phyloP scores from a whole-genome alignment of 1,140 invertebrate genomes.

The Lepeophtheirus salmonis region DNA sequence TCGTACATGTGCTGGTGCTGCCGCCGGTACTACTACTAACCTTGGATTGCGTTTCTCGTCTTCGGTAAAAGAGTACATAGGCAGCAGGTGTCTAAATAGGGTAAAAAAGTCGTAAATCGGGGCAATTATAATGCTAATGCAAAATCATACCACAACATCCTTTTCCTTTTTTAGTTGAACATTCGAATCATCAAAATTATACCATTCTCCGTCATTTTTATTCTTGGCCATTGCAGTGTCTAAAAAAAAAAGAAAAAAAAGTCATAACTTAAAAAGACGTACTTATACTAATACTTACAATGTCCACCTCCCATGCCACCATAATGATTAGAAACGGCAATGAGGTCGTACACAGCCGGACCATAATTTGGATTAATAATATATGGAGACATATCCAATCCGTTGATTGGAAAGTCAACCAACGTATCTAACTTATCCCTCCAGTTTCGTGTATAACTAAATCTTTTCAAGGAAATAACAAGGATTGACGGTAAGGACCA shows the following conservation, averaged over 20 bases:
- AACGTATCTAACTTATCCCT: constrained; percentile 35
- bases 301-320: constrained; percentile 38
- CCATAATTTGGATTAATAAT: constrained; percentile 30
- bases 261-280: not conserved
- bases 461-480: constrained; percentile 34
- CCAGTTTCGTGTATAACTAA: constrained; percentile 30
- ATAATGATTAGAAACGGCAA: constrained; percentile 37
- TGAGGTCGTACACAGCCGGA: constrained; percentile 33
- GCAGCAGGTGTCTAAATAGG: constrained; percentile 30
- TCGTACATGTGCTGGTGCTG: too few species aligned
- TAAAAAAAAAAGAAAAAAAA: constrained; percentile 24
- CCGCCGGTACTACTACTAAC: too few species aligned
- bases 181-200: constrained; percentile 33
- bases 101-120: not conserved
- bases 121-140: not conserved
- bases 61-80: constrained; percentile 33
- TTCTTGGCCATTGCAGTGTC: constrained; percentile 37
- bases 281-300: constrained; percentile 28
- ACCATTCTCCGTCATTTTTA: constrained; percentile 33
- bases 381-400: constrained; percentile 32
- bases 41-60: constrained; percentile 20
- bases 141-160: constrained; percentile 24
- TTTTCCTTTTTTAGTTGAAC: constrained; percentile 29
- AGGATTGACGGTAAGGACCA: constrained; percentile 31
- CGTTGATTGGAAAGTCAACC: constrained; percentile 32